A percentile compares a stretch with the other conserved stretches of the same genome.
phyloP scores from a whole-genome alignment of 2,888 invertebrate genomes.

The Eulithis testata region DNA sequence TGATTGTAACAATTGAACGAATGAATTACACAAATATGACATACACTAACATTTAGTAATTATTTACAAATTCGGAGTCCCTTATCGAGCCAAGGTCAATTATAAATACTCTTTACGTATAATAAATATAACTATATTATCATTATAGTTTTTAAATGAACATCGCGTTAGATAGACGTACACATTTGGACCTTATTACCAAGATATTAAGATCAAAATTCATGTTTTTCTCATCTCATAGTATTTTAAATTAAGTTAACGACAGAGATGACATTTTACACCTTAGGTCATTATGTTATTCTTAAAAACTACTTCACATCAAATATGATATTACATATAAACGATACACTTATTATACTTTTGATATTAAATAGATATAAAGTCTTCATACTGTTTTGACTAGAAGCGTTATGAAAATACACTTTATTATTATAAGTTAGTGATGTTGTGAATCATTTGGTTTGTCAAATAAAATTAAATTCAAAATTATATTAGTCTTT shows the following conservation, averaged over 20 bases:
- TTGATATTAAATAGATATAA: neutral
- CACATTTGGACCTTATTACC: conserved; percentile 26
- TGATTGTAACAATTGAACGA: conserved; percentile 2
- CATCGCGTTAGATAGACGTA: conserved; percentile 17
- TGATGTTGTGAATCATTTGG: neutral
- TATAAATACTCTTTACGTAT: neutral
- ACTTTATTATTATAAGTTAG: conserved; percentile 3
- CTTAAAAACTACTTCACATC: conserved; percentile 14
- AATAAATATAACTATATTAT: conserved; percentile 4
- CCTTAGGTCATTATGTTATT: conserved; percentile 4
- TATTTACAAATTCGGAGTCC: conserved; percentile 47
- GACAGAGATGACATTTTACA: neutral
- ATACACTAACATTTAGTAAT: conserved; percentile 4
- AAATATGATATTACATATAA: conserved; percentile 4
- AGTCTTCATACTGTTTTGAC: conserved; percentile 40
- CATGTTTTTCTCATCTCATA: too few relatives aligned
- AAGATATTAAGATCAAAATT: conserved; percentile 10
- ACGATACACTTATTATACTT: conserved; percentile 10
- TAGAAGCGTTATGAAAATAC: conserved; percentile 35
- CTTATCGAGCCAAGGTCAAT: conserved; percentile 37
- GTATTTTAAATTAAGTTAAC: too few relatives aligned
- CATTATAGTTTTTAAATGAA: conserved; percentile 1
- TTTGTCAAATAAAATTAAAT: neutral
- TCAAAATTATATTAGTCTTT: conserved; percentile 22
- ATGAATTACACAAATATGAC: neutral